A percentile compares a stretch with the other conserved stretches of the same genome.
phyloP scores from a whole-genome alignment of 2,888 invertebrate genomes.

The Phania funesta region DNA sequence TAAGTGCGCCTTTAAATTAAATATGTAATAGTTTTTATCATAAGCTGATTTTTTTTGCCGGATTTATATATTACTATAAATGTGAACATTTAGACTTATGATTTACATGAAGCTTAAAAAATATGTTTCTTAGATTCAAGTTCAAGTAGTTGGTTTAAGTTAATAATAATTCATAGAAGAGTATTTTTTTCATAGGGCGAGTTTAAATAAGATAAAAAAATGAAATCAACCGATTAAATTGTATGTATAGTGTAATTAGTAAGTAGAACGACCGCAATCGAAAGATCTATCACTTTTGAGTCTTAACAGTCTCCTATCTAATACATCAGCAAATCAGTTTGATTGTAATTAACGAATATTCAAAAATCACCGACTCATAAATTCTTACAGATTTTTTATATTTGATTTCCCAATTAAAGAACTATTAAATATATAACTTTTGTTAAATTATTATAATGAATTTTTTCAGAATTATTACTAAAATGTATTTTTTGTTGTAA shows the following conservation, averaged over 20 bases:
- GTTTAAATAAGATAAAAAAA: constrained; percentile 31
- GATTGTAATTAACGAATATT: background rate
- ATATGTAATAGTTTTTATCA: constrained; percentile 58
- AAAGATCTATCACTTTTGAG: background rate
- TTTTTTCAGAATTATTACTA: background rate
- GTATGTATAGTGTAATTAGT: constrained; percentile 23
- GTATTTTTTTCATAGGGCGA: constrained; percentile 48
- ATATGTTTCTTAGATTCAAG: constrained; percentile 58
- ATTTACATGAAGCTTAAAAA: constrained; percentile 62
- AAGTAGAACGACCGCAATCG: constrained; percentile 10
- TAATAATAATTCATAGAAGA: constrained; percentile 56
- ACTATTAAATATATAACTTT: background rate
- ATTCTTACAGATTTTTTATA: background rate
- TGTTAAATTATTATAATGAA: background rate
- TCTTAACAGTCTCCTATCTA: background rate
- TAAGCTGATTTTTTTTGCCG: constrained; percentile 56
- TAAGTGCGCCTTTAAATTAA: constrained; percentile 59
- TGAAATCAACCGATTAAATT: constrained; percentile 19
- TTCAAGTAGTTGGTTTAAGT: constrained; percentile 64
- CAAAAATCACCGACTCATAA: background rate
- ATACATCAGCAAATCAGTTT: constrained; percentile 12
- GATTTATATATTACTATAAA: constrained; percentile 48
- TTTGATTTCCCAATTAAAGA: background rate
- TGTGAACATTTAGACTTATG: constrained; percentile 56
- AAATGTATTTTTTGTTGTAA: background rate